Evolutionary conservation across 2,888 invertebrate species (phyloP), one percentile per base, ranked within the genome.

Genomic region (Neocrepidodera transversa): DNA sequence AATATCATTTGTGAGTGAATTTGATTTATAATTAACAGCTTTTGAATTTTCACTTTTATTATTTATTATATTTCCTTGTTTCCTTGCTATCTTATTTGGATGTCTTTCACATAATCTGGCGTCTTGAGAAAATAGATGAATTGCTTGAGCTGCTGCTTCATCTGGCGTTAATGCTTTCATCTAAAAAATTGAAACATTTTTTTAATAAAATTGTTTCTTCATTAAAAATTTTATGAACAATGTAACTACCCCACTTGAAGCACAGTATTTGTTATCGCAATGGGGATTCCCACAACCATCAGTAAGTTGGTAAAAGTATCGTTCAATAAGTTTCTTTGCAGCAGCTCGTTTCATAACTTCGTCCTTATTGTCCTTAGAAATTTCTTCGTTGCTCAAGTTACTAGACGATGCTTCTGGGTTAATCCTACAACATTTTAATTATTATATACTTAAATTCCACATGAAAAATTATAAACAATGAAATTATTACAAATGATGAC

Each of bases 271-370:
- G 81, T 96, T 96, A 73, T 87, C 86, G 80, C 96, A 96, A 71
- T 85, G 84, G n/a, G 87, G 84, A 80, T 93, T 92, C 17, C 96
- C 95, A 81, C 96, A 96, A 69, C 96, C 96, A 78, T 94, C 92
- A 36, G 91, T 88, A 66, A 96, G 82, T 81, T 96, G 95, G 81
- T 92, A 93, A 79, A 95, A 95, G 80, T 95, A 96, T 74, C 92
- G 86, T 80, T 95, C 93, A 67, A 96, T 95, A 65, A 94, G 82
- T 78, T 91, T 90, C 79, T 89, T 92, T 35, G 93, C 94, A 40
- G 88, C 87, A 58, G 87, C 87, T 51, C 89, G 83, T 81, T 89
- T 89, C 88, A 89, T 88, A 71, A 85, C 87, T 83, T 85, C 85
- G 67, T 84, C 82, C 69, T 82, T 81, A 68, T 73, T 73, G 66